Evolutionary conservation across 2,113 vertebrate species (phyloP).

Genomic region (Beaufortia kweichowensis): DNA sequence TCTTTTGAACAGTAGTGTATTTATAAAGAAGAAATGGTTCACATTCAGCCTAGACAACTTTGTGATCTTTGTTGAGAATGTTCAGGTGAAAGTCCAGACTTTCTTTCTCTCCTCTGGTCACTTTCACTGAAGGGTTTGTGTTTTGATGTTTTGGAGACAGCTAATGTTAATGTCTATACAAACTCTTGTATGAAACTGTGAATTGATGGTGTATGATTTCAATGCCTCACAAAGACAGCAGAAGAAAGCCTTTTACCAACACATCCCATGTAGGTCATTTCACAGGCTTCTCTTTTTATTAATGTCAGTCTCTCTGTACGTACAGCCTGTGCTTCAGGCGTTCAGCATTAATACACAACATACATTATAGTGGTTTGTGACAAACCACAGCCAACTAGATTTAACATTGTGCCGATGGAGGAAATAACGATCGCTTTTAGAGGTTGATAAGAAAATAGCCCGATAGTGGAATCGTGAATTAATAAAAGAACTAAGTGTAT

Average conservation of each 20-base stretch:
- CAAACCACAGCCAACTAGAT: too few relatives aligned
- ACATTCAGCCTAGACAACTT: not conserved
- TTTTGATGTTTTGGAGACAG: not conserved
- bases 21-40: too few relatives aligned
- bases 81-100: not conserved
- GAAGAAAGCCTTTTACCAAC: slow-evolving; percentile 30
- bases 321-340: too few relatives aligned
- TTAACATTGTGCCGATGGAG: too few relatives aligned
- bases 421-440: too few relatives aligned
- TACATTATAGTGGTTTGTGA: not conserved
- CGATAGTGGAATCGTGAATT: too few relatives aligned
- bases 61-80: not conserved
- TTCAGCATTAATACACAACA: not conserved
- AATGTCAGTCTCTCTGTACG: not conserved
- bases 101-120: not conserved
- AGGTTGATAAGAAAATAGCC: too few relatives aligned
- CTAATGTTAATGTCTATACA: slow-evolving; percentile 21
- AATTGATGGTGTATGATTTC: slow-evolving; percentile 60
- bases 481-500: not conserved
- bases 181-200: slow-evolving; percentile 12
- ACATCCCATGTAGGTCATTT: slow-evolving; percentile 59
- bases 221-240: slow-evolving; percentile 55
- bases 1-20: too few relatives aligned
- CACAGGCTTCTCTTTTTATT: slow-evolving; percentile 50
- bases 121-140: slow-evolving; percentile 1